Evolutionary conservation across 1,140 invertebrate genomes (phyloP).

Genomic region (honey bee (Apis mellifera)): Amel_HAv3.1 CM009940.2:7437001-7437500

Average conservation of each 20-base stretch:
- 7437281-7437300: neutral
- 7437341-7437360: constrained; percentile 4
- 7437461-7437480: too few species aligned
- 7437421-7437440: neutral
- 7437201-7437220: too few species aligned
- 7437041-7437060: neutral
- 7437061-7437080: too few species aligned
- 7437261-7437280: neutral
- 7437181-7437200: too few species aligned
- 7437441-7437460: neutral
- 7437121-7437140: too few species aligned
- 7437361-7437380: constrained; percentile 7
- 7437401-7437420: constrained; percentile 66
- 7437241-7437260: neutral
- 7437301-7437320: neutral
- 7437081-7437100: too few species aligned
- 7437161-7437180: too few species aligned
- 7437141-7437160: too few species aligned
- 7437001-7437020: too few species aligned
- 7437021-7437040: neutral
- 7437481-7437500: too few species aligned
- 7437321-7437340: constrained; percentile 11
- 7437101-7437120: too few species aligned
- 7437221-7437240: too few species aligned
- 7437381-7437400: constrained; percentile 56